Percentiles rank a stretch among this genome's conserved stretches.
These are phyloP conservation scores for Troilus luridus DNA, from an alignment of 2,888 invertebrate genomes.

Conservation along the genomic window DNA sequence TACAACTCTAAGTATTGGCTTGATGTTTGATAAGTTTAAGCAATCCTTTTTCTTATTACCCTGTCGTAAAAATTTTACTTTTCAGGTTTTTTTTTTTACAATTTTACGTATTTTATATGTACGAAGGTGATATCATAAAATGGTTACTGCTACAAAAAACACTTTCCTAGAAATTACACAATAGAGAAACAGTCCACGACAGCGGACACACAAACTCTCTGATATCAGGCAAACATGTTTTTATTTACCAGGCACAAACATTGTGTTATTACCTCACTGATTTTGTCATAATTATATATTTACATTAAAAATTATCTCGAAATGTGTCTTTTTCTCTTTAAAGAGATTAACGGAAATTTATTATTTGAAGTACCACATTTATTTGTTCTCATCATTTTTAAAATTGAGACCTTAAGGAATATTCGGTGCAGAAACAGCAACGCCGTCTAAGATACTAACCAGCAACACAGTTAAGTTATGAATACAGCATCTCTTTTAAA, in stretches of 20 bases:
- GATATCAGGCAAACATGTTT: background rate
- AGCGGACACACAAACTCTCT: background rate
- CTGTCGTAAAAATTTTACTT: background rate
- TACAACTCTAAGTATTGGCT: background rate
- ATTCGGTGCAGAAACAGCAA: background rate
- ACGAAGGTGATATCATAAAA: background rate
- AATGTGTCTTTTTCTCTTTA: background rate
- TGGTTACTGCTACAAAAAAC: background rate
- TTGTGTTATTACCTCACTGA: constrained; percentile 1
- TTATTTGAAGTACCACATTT: background rate
- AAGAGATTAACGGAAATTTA: background rate
- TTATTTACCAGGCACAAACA: background rate
- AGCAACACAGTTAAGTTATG: background rate
- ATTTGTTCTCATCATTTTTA: background rate
- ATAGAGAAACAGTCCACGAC: background rate
- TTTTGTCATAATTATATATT: background rate
- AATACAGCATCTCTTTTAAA: background rate
- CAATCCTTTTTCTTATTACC: too few species aligned
- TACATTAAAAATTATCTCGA: background rate
- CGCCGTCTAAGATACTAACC: background rate
- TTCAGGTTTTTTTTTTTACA: too few species aligned
- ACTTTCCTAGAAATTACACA: background rate
- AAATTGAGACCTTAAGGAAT: background rate
- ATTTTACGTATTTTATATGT: background rate
- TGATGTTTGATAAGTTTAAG: too few species aligned